phyloP scores from a whole-genome alignment of 1,140 invertebrate species.

The Epicauta chinensis region DNA sequence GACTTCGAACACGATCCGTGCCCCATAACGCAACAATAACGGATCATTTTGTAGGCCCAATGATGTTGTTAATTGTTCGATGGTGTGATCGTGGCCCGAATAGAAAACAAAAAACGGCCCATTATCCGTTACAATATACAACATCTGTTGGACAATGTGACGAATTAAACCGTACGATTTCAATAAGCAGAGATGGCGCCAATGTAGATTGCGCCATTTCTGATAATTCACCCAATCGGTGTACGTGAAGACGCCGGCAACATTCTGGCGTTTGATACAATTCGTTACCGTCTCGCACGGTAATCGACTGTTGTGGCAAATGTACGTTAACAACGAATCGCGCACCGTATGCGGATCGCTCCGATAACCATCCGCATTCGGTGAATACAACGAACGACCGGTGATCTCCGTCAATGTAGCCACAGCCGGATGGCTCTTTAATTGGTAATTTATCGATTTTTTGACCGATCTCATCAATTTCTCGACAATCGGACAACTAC shows the following conservation, averaged over 20 bases:
- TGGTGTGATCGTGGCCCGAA: conserved; percentile 85
- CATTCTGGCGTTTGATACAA: conserved; percentile 52
- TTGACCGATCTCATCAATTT: conserved; percentile 45
- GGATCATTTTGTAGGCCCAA: conserved; percentile 61
- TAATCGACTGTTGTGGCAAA: conserved; percentile 73
- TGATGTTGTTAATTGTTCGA: conserved; percentile 74
- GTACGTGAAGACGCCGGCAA: conserved; percentile 66
- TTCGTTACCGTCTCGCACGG: conserved; percentile 54
- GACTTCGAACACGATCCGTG: conserved; percentile 78
- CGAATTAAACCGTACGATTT: conserved; percentile 70
- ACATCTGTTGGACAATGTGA: conserved; percentile 71
- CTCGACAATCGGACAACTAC: conserved; percentile 70
- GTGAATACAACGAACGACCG: conserved; percentile 34
- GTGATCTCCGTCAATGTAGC: too few relatives aligned
- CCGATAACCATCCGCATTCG: conserved; percentile 22
- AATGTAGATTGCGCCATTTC: conserved; percentile 56
- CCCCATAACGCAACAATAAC: conserved; percentile 67
- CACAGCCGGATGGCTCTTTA: conserved; percentile 63
- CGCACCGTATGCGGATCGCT: conserved; percentile 59
- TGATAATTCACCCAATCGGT: conserved; percentile 67
- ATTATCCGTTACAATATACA: conserved; percentile 65
- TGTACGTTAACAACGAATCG: conserved; percentile 73
- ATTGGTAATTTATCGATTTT: conserved; percentile 33
- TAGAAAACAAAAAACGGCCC: conserved; percentile 78
- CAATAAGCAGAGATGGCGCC: conserved; percentile 61